Evolutionary conservation across 1,140 invertebrate species (phyloP).

Genomic region (Dreissena polymorpha): DNA sequence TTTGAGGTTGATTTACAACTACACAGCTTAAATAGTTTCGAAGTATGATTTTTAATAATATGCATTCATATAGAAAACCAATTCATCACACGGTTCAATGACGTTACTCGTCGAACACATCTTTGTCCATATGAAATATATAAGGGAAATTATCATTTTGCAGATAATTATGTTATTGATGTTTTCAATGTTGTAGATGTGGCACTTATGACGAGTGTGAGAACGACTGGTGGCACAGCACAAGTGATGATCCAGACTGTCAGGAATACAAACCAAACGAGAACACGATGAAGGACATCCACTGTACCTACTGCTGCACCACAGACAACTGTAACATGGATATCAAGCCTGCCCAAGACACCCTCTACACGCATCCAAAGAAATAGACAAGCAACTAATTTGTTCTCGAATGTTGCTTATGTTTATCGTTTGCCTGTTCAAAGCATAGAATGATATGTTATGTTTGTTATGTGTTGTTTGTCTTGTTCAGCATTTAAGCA

Average conservation of each 20-base stretch:
- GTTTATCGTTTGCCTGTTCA: not conserved
- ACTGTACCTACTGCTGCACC: slow-evolving; percentile 3
- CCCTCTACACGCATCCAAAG: not conserved
- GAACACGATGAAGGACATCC: not conserved
- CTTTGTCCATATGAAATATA: too few species aligned
- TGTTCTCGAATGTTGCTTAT: not conserved
- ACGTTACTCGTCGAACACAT: too few species aligned
- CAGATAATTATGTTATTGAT: too few species aligned
- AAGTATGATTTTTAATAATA: too few species aligned
- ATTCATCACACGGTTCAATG: too few species aligned
- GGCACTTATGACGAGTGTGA: not conserved
- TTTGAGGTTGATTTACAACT: too few species aligned
- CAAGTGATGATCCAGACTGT: not conserved
- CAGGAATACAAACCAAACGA: not conserved
- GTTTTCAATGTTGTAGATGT: not conserved
- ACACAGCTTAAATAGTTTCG: too few species aligned
- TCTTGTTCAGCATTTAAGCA: too few species aligned
- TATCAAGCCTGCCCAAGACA: not conserved
- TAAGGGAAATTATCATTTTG: too few species aligned
- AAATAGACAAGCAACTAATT: not conserved
- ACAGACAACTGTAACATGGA: not conserved
- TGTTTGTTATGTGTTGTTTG: too few species aligned
- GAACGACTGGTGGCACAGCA: not conserved
- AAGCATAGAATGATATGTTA: too few species aligned
- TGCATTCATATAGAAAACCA: too few species aligned